Percentiles rank a stretch among this genome's conserved stretches.
Conservation (phyloP, 37 sponge, comb jelly and placozoan genomes). For the Spongilla lacustris region DNA sequence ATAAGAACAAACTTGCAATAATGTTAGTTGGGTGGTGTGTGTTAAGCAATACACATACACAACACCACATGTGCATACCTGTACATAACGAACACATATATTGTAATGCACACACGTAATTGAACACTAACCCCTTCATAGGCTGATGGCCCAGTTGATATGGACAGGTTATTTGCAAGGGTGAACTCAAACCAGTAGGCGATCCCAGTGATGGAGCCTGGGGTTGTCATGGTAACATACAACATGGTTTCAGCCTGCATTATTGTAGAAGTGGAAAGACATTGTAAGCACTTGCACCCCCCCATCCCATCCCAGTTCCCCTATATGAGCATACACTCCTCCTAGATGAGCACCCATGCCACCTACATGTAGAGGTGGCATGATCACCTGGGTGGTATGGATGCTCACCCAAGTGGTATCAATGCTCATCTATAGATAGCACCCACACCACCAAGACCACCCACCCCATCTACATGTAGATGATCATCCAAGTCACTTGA, state of each 20-base stretch:
- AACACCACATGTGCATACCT: neutral
- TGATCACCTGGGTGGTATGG: no score
- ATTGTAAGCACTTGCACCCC: neutral
- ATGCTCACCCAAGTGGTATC: no score
- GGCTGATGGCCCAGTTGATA: constrained; percentile 43
- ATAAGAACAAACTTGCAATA: no score
- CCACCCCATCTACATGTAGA: no score
- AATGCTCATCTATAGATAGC: no score
- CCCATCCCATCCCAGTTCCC: neutral
- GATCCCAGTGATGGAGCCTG: constrained; percentile 41
- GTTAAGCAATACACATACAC: no score
- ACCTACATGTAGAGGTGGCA: no score
- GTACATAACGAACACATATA: neutral
- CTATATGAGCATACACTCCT: neutral
- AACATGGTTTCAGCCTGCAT: constrained; percentile 13
- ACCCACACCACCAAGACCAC: no score
- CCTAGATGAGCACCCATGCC: neutral
- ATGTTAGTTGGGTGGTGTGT: no score
- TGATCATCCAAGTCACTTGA: no score
- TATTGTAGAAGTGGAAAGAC: neutral
- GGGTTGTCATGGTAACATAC: constrained; percentile 17
- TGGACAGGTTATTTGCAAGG: constrained; percentile 10
- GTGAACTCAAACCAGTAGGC: constrained; percentile 67
- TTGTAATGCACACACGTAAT: neutral
- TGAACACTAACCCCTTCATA: constrained; percentile 5